Base-by-base conservation (phyloP, 1,140 invertebrate species). In the Nephila pilipes region DNA sequence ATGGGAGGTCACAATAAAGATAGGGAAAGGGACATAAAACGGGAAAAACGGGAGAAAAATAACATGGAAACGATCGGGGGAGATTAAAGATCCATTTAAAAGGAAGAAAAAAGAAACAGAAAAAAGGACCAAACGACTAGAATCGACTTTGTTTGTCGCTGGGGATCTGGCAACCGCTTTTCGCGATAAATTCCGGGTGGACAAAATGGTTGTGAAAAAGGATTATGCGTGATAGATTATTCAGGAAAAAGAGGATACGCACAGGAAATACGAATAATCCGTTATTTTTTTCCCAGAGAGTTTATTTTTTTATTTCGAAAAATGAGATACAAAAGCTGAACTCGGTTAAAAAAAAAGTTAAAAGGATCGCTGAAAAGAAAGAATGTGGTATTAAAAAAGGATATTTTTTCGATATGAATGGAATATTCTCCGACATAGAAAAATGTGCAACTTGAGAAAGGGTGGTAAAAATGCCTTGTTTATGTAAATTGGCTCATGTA, bases 61-160 rank as follows among this genome's bases (percentile, higher is more conserved):
- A 91, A 60, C n/a, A 81, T 36, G 75, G 18, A 12, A 91, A 83
- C 55, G 89, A 91, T 91, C 65, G 88, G 32, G 46, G 38, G 88
- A 90, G 88, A 90, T 90, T 90, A 90, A 90, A 90, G 69, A 90
- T 80, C 88, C 69, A 80, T 90, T 90, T 90, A 79, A 89, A 63
- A 87, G 18, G 29, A 79, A 79, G 16, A 89, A 55, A 55, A 55
- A 46, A 55, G 18, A 79, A 38, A 69, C 46, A 32, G 79, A 79
- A 29, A 4, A 90, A 80, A 90, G 32, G 69, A 32, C 69, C 46
- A 75, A 75, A 55, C 46, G 36, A 58, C 69, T 58, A 79, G 88
- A 79, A 90, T 90, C 88, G 69, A 90, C 88, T 90, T 90, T 90
- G 88, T 90, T 90, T 90, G 88, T 90, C 69, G 54, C 46, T 79